Evolutionary conservation across 2,888 invertebrate species (phyloP), one percentile per base, ranked within the genome.

Genomic region (Caenorhabditis becei): DNA sequence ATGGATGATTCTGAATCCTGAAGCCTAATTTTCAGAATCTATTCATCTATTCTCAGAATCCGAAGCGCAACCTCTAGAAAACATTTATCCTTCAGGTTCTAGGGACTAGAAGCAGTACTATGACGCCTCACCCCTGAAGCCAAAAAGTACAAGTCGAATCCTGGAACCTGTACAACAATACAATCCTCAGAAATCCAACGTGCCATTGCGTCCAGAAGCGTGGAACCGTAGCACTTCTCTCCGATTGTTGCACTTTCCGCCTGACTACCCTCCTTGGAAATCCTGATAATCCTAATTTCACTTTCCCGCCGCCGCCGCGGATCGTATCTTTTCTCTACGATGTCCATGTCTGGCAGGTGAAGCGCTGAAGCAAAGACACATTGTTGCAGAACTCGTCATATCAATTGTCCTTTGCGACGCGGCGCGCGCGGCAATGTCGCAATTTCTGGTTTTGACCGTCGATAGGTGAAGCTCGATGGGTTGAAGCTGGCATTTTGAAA

Each of bases 351-450:
- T 66, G 66, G 74, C 65, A 66, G 59, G 56, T 72, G 74, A 59
- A 58, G 56, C 49, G 74, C 10, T 18, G 70, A 53, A 71, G 49
- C 28, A 53, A 49, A 53, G 53, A 72, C 47, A 56, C 63, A 59
- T 74, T 66, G 74, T 74, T 74, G 74, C 74, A 74, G 74, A 74
- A 74, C 74, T 74, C 66, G 74, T 66, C 74, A 74, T 74, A 74
- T 74, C 74, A 74, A 74, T 74, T 74, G 74, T 74, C 74, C 74
- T 74, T 74, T 74, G 59, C 63, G 65, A 8, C 62, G 61, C 53
- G 61, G 62, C 63, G 62, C 54, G 62, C 69, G 59, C 24, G 4
- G 28, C 59, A 41, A 56, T 72, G 63, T 69, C 67, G 61, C 61
- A 67, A 67, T 77, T 77, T 77, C 77, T 77, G 66, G 77, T 77